Percentiles rank a stretch among this genome's conserved stretches.
Evolutionary conservation across 2,888 invertebrate species (phyloP).

Genomic region (Rotaria macrura): DNA sequence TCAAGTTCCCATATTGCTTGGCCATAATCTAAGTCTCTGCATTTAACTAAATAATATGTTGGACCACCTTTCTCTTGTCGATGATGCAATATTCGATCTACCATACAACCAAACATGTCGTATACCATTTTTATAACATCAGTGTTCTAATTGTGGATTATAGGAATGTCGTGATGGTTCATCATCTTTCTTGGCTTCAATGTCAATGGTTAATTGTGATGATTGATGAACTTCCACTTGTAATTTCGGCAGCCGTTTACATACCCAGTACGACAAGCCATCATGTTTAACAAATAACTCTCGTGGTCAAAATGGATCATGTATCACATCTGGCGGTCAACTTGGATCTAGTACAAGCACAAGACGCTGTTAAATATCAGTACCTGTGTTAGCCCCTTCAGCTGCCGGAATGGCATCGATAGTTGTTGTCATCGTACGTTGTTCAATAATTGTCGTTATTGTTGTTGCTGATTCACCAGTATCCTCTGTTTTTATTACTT

Average conservation of each 20-base stretch:
- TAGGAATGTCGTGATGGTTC: constrained; percentile 21
- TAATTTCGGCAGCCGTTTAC: constrained; percentile 85
- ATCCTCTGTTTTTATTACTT: not conserved
- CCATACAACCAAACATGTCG: constrained; percentile 94
- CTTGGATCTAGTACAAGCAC: not conserved
- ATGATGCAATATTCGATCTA: constrained; percentile 87
- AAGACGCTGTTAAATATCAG: not conserved
- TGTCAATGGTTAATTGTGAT: constrained; percentile 56
- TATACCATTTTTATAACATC: constrained; percentile 74
- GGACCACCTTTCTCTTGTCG: constrained; percentile 55
- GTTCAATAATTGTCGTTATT: not conserved
- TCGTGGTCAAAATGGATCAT: constrained; percentile 45
- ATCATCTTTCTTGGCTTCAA: constrained; percentile 48
- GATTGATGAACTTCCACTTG: constrained; percentile 44
- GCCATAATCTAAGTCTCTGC: constrained; percentile 91
- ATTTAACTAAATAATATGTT: constrained; percentile 81
- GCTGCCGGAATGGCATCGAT: constrained; percentile 33
- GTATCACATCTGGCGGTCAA: not conserved
- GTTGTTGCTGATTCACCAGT: not conserved
- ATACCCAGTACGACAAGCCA: constrained; percentile 94
- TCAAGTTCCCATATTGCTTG: constrained; percentile 96
- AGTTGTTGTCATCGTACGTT: not conserved
- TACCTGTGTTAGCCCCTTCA: not conserved
- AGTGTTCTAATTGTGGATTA: constrained; percentile 49
- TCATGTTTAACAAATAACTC: constrained; percentile 97